These are phyloP conservation scores for Vipera ursinii DNA, from an alignment of 2,797 vertebrate species.

Conservation along the genomic window DNA sequence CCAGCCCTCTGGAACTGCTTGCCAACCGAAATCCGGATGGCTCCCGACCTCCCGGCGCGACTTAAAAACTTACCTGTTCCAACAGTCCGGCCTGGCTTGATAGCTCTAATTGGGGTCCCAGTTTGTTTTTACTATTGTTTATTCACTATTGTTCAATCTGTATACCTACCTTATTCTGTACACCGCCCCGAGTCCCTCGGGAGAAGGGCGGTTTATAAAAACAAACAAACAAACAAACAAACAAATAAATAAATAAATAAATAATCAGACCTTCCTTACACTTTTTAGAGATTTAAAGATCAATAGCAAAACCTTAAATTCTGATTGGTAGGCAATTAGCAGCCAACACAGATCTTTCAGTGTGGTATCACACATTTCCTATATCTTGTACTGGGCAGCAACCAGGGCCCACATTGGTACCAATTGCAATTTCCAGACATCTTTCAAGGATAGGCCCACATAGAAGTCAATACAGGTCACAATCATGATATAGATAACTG, in stretches of 20 bases:
- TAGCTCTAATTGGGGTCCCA: too few relatives aligned
- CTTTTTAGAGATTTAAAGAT: background rate
- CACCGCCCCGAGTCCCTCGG: too few relatives aligned
- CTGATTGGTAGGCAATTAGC: background rate
- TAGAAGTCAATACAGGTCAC: background rate
- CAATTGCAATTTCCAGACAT: background rate
- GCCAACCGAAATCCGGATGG: too few relatives aligned
- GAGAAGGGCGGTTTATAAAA: too few relatives aligned
- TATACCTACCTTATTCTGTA: too few relatives aligned
- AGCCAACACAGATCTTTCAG: background rate
- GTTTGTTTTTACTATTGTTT: too few relatives aligned
- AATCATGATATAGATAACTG: background rate
- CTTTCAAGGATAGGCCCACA: background rate
- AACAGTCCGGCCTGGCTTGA: too few relatives aligned
- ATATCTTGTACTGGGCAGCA: background rate
- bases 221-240: too few relatives aligned
- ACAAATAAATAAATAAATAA: background rate
- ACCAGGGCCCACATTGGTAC: background rate
- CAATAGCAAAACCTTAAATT: background rate
- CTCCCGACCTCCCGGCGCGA: too few relatives aligned
- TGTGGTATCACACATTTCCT: background rate
- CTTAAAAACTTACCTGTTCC: too few relatives aligned
- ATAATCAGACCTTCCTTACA: background rate
- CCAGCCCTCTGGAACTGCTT: too few relatives aligned
- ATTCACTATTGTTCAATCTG: too few relatives aligned